Evolutionary conservation across 2,113 vertebrate genomes (phyloP).

Genomic region (Paradoxurus hermaphroditus): DNA sequence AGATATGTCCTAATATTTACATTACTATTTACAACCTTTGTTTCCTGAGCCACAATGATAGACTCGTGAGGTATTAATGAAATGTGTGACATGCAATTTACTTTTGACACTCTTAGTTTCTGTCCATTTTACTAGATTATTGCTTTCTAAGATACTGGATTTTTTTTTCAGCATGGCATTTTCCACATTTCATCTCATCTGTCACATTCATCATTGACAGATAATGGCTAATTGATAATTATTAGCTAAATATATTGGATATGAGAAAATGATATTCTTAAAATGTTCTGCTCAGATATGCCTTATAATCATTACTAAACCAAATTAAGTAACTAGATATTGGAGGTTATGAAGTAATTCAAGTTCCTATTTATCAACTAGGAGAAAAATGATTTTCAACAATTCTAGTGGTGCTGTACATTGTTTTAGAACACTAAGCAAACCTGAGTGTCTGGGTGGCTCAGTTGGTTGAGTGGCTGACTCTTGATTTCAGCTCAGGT

Average conservation of each 20-base stretch:
- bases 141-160: not conserved
- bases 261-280: not conserved
- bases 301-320: not conserved
- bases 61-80: not conserved
- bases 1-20: not conserved
- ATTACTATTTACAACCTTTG: not conserved
- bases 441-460: not conserved
- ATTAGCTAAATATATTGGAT: not conserved
- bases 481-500: no score
- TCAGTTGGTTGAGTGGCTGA: no score
- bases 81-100: not conserved
- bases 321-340: not conserved
- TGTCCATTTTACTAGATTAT: not conserved
- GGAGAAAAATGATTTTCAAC: not conserved
- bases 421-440: not conserved
- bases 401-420: not conserved
- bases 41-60: not conserved
- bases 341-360: not conserved
- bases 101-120: not conserved
- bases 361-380: not conserved
- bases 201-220: not conserved
- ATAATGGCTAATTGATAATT: not conserved
- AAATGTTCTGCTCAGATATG: not conserved
- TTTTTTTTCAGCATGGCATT: not conserved
- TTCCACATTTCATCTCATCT: not conserved